Evolutionary conservation across 2,888 invertebrate genomes (phyloP).

Genomic region (Ellobium chinense): DNA sequence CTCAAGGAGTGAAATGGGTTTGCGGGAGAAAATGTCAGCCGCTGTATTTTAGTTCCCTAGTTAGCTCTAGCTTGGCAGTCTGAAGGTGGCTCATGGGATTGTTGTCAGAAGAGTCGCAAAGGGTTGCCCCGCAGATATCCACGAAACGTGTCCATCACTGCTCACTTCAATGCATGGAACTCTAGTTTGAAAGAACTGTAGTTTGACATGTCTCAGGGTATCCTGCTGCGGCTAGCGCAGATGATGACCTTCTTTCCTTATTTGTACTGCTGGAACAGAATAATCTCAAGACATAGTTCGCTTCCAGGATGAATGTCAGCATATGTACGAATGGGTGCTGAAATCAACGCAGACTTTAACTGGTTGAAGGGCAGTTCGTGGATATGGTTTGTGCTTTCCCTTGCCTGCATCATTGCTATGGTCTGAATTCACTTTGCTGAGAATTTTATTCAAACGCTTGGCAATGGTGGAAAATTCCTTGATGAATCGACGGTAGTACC

Average conservation of each 20-base stretch:
- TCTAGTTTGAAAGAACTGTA: slow-evolving; percentile 52
- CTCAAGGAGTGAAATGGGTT: background rate
- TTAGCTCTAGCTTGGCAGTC: slow-evolving; percentile 36
- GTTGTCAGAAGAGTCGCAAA: slow-evolving; percentile 46
- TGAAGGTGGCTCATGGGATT: slow-evolving; percentile 45
- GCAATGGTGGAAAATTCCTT: no score
- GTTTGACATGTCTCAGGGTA: background rate
- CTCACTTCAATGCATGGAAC: slow-evolving; percentile 48
- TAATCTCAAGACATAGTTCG: background rate
- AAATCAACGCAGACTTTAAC: no score
- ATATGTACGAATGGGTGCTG: background rate
- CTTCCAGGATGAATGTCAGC: background rate
- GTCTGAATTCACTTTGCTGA: no score
- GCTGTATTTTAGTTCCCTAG: slow-evolving; percentile 38
- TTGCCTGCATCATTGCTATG: no score
- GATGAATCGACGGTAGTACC: no score
- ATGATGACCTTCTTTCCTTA: background rate
- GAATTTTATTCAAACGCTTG: no score
- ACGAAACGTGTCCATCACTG: slow-evolving; percentile 48
- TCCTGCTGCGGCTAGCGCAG: background rate
- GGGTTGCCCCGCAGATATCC: slow-evolving; percentile 43
- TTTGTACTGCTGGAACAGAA: background rate
- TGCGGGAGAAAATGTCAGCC: slow-evolving; percentile 46
- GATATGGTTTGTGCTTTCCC: no score
- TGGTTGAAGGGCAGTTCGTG: no score